Conservation (phyloP, 2,113 vertebrate genomes). For the Meles meles region DNA sequence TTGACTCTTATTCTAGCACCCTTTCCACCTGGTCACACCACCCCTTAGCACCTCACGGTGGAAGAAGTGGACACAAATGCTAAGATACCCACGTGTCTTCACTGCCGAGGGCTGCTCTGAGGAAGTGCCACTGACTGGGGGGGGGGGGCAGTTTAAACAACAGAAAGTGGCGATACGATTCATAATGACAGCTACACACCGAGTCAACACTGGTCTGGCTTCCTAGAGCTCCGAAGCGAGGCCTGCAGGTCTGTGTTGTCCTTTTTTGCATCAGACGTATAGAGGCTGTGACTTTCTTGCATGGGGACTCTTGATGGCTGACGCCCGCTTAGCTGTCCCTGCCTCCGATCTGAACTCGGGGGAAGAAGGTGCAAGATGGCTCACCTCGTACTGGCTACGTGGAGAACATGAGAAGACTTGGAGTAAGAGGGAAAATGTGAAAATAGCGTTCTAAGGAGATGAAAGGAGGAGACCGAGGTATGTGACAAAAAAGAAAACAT, state of each 20-base stretch:
- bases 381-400: background rate
- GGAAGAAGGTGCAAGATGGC: background rate
- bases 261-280: background rate
- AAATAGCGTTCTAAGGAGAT: background rate
- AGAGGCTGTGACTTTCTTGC: background rate
- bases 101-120: background rate
- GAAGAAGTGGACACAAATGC: background rate
- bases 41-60: background rate
- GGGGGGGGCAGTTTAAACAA: background rate
- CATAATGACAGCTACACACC: background rate
- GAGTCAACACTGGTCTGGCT: background rate
- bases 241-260: background rate
- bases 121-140: background rate
- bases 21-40: background rate
- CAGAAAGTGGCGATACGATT: background rate
- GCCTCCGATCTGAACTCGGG: background rate
- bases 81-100: background rate
- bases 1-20: background rate
- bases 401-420: background rate
- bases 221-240: background rate
- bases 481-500: background rate
- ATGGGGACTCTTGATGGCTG: background rate
- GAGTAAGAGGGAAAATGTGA: background rate
- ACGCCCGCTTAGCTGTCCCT: background rate
- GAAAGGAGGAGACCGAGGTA: background rate